Evolutionary conservation across 2,797 vertebrate species (phyloP), one percentile per base, ranked within the genome.

Genomic region (Spondyliosoma cantharus): DNA sequence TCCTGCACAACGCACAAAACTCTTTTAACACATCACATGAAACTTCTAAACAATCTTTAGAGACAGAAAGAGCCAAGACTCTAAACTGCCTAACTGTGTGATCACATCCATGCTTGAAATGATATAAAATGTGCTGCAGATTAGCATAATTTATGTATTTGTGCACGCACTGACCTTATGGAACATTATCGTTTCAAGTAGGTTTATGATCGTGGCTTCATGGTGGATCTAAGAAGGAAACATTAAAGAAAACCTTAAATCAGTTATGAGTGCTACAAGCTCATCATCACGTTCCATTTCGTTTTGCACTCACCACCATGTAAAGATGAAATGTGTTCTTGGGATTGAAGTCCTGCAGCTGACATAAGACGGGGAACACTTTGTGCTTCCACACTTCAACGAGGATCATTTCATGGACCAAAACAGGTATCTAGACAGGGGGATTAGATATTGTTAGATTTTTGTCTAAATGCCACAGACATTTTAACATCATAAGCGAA

Each of bases 381-480:
- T 97, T 98, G 70, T 96, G 96, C 86, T 99, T 99, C 98, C 98
- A 99, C 86, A 98, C 89, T 90, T 99, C 97, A 0, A 96, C 93
- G 0, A 96, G 90, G 66, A 99, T 97, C 93, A 99, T 93, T 86
- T 97, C 96, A 72, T 95, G 95, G 50, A 98, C 93, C 69, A 99
- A 93, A 0, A 94, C 87, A 1, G 97, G 94, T 79, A 98, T 93
- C 98, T 99, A 58, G 5, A 85, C 48, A 57, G 0, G 19, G 27
- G 14, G 22, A 46, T 37, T 37, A 37, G 9, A 37, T 37, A 37
- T 37, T 9, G 37, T 11, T 37, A 11, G 37, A 37, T 11, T 37
- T 11, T 11, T 56, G 20, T 29, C 0, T 62, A 43, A 69, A 60
- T 60, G 4, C 24, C 7, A 52, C 11, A 19, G n/a, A 46, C 3